Percentiles rank a stretch among this genome's conserved stretches.
Conservation (phyloP, 2,113 vertebrate genomes). For the Phaethornis superciliosus region DNA sequence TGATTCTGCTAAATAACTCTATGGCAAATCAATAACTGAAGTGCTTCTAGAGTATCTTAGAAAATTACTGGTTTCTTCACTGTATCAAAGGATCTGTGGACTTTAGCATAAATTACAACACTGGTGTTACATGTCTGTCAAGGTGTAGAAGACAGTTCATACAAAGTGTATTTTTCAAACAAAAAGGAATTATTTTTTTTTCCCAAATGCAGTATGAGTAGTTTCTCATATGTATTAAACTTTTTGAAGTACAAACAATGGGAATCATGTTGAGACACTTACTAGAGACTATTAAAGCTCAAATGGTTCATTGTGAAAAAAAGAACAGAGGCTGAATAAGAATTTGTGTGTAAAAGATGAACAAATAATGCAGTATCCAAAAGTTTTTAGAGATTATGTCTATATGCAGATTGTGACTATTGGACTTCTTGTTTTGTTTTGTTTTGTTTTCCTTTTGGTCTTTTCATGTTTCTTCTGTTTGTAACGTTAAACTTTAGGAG, state of each 20-base stretch:
- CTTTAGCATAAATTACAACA: background rate
- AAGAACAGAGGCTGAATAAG: background rate
- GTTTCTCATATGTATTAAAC: background rate
- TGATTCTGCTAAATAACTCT: background rate
- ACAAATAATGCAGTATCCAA: background rate
- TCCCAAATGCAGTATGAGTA: background rate
- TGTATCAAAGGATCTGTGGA: background rate
- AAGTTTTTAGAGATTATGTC: background rate
- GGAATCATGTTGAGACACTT: background rate
- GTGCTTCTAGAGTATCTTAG: background rate
- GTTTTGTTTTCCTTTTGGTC: background rate
- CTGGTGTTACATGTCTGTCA: background rate
- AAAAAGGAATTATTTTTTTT: background rate
- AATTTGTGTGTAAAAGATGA: background rate
- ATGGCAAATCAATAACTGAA: background rate
- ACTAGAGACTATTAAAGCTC: background rate
- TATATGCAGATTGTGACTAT: background rate
- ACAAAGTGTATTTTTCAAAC: background rate
- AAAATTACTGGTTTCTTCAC: background rate
- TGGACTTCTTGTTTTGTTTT: background rate
- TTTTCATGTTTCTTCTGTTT: background rate
- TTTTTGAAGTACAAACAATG: background rate
- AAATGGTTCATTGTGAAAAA: background rate
- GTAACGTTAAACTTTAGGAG: background rate
- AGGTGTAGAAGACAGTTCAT: background rate